Evolutionary conservation across 2,113 vertebrate species (phyloP), one percentile per base, ranked within the genome.

Genomic region (Notothenia coriiceps): DNA sequence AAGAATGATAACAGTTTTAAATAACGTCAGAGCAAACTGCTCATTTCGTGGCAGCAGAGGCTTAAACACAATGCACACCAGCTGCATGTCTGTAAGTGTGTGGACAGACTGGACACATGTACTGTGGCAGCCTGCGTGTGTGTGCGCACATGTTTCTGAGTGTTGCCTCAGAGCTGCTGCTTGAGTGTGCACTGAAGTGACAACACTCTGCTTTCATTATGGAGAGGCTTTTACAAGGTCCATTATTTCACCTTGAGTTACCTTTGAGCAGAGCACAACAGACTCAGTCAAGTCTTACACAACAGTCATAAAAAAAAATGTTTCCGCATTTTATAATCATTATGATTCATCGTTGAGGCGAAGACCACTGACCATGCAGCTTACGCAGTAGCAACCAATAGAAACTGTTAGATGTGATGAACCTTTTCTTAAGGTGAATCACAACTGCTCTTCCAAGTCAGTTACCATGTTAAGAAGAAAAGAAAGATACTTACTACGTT

Each of bases 191-290:
- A 68, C 43, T 74, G 43, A 52, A 74, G 57, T 60, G 65, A 49
- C 60, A 74, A 52, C 49, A 57, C 40, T 70, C 68, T 69, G 44
- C 29, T 49, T 68, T 72, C 70, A 80, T 74, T 71, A 72, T 68
- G 44, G 70, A 83, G 63, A 73, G 50, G 70, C 72, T 74, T 76
- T 84, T 70, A 68, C 22, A 52, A 62, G 20, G 50, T 43, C 11
- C 22, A 60, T 74, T 69, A 47, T 74, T 66, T 68, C 49, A 77
- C 44, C 55, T 76, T 66, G 54, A 52, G 51, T 63, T 18, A 67
- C 49, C 52, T 70, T 57, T 47, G n/a, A 49, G 5, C 65, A 60
- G 51, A 50, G 46, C 60, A 73, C 61, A 54, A 82, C 18, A 49
- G 52, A 56, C 8, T 43, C 67, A 73, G 59, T 46, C 10, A 50